Percentiles rank a stretch among this genome's conserved stretches.
Conservation (phyloP, 2,888 invertebrate species). For the Drosophila neonasuta region DNA sequence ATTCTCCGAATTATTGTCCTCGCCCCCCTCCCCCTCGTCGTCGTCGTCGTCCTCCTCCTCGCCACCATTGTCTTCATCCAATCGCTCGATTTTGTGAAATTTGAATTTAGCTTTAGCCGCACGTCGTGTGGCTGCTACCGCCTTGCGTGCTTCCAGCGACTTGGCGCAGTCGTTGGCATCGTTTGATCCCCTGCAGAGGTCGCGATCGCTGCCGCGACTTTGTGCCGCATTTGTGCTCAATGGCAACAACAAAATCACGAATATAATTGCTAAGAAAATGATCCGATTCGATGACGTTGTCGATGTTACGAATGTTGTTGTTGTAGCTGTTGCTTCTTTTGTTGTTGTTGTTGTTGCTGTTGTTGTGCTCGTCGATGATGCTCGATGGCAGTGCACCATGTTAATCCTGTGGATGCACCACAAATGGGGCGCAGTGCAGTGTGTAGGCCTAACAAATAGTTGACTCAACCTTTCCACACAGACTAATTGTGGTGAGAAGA, state of each 20-base stretch:
- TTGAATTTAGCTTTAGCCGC: conserved; percentile 70
- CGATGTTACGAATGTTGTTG: neutral
- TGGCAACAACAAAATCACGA: conserved; percentile 48
- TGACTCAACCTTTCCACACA: conserved; percentile 53
- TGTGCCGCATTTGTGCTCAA: conserved; percentile 30
- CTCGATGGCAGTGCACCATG: conserved; percentile 26
- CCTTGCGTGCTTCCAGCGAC: conserved; percentile 34
- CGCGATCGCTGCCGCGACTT: conserved; percentile 22
- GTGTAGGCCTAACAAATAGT: conserved; percentile 35
- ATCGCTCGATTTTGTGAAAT: conserved; percentile 79
- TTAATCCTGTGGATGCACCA: conserved; percentile 29
- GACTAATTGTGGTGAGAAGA: conserved; percentile 51
- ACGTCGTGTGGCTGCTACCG: conserved; percentile 32
- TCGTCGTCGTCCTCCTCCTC: conserved; percentile 30
- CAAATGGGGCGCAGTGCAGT: neutral
- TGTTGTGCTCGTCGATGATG: neutral
- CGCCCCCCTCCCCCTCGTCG: neutral
- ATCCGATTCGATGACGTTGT: conserved; percentile 20
- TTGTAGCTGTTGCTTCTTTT: neutral
- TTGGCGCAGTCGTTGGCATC: conserved; percentile 37
- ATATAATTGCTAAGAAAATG: conserved; percentile 40
- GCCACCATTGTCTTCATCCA: conserved; percentile 57
- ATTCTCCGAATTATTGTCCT: conserved; percentile 13
- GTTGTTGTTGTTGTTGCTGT: neutral
- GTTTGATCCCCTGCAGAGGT: conserved; percentile 46